Percentiles rank a stretch among this genome's conserved stretches.
Evolutionary conservation across 2,888 invertebrate species (phyloP).

Genomic region (Chrysina gloriosa): DNA sequence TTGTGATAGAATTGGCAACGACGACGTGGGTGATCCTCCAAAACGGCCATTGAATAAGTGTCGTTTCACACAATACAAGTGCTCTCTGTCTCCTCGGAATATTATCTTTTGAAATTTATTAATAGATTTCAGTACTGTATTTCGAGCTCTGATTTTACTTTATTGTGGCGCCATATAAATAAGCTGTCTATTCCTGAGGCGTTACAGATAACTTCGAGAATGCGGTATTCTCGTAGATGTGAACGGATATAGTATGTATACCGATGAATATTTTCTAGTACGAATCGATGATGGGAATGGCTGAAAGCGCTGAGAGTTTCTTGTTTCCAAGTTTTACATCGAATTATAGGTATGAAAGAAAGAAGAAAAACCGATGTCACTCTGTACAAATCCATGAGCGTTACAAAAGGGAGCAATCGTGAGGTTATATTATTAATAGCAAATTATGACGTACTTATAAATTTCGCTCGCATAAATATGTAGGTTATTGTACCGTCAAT

Average conservation of each 20-base stretch:
- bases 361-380: too few relatives aligned
- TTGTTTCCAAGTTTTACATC: too few relatives aligned
- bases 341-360: too few relatives aligned
- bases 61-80: background rate
- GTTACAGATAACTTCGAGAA: background rate
- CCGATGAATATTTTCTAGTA: background rate
- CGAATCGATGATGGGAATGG: background rate
- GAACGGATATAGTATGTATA: background rate
- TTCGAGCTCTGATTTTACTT: background rate
- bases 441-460: too few relatives aligned
- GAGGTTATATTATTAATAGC: too few relatives aligned
- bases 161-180: slow-evolving; percentile 17
- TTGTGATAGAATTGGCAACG: slow-evolving; percentile 6
- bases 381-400: too few relatives aligned
- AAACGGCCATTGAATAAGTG: background rate
- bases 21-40: background rate
- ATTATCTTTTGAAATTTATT: slow-evolving; percentile 5
- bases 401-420: too few relatives aligned
- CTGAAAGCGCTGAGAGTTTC: too few relatives aligned
- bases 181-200: background rate
- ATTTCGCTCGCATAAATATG: too few relatives aligned
- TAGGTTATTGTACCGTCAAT: too few relatives aligned
- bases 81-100: background rate
- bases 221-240: background rate
- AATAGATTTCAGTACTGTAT: slow-evolving; percentile 16